phyloP scores from a whole-genome alignment of 2,113 vertebrate species.

The Clinocottus analis region DNA sequence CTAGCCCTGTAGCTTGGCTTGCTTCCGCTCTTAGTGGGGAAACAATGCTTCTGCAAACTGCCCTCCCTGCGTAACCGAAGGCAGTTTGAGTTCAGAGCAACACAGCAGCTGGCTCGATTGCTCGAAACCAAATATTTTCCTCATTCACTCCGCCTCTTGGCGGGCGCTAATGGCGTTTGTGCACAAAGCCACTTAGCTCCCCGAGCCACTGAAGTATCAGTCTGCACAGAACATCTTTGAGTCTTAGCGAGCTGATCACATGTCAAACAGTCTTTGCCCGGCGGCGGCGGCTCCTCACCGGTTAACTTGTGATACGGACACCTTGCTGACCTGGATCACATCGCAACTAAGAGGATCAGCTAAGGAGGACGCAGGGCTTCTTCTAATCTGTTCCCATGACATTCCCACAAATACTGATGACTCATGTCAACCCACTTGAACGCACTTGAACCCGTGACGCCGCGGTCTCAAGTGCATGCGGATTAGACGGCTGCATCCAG shows the following conservation, averaged over 20 bases:
- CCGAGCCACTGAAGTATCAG: constrained; percentile 51
- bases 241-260: constrained; percentile 31
- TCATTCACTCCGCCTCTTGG: background rate
- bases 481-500: constrained; percentile 36
- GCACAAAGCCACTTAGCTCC: constrained; percentile 54
- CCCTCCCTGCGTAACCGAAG: constrained; percentile 9
- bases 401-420: constrained; percentile 7
- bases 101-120: constrained; percentile 5
- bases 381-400: too few species aligned
- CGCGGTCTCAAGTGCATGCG: accelerated
- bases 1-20: constrained; percentile 2
- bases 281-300: background rate
- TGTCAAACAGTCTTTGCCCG: constrained; percentile 47
- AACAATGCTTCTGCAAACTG: constrained; percentile 64
- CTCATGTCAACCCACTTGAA: background rate
- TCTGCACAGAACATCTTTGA: constrained; percentile 38
- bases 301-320: constrained; percentile 46
- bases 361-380: background rate
- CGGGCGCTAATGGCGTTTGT: constrained; percentile 26
- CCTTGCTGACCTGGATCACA: constrained; percentile 43
- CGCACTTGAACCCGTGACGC: background rate
- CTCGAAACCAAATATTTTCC: constrained; percentile 37
- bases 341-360: constrained; percentile 67
- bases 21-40: constrained; percentile 51
- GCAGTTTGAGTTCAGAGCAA: constrained; percentile 27